These are phyloP conservation scores for Oryctes rhinoceros DNA, from an alignment of 1,140 invertebrate species.

Conservation along the genomic window DNA sequence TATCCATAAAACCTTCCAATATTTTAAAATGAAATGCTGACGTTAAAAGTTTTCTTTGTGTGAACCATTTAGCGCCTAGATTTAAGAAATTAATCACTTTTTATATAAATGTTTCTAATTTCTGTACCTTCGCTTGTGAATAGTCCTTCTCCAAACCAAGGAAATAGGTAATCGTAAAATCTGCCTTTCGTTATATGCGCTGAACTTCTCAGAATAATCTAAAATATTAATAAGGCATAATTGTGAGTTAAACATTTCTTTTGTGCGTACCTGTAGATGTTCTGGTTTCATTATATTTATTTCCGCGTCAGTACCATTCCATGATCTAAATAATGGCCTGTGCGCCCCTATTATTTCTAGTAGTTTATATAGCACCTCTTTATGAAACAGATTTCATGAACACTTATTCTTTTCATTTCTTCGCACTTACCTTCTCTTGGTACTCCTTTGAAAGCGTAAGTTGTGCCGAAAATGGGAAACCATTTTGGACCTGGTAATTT, in stretches of 20 bases:
- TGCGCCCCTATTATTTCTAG: conserved; percentile 18
- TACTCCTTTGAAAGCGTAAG: background rate
- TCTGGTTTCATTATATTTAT: conserved; percentile 54
- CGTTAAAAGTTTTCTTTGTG: conserved; percentile 81
- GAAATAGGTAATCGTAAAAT: conserved; percentile 66
- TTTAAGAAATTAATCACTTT: conserved; percentile 33
- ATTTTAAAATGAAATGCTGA: conserved; percentile 92
- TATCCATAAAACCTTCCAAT: conserved; percentile 81
- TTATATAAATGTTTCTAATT: background rate
- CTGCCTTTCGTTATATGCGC: conserved; percentile 67
- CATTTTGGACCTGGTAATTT: background rate
- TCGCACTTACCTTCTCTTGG: background rate
- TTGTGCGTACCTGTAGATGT: conserved; percentile 51
- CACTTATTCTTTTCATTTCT: background rate
- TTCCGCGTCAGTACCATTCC: conserved; percentile 49
- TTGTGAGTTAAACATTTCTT: too few relatives aligned
- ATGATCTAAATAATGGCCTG: conserved; percentile 52
- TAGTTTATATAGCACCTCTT: background rate
- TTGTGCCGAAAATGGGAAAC: conserved; percentile 22
- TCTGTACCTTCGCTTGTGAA: conserved; percentile 64
- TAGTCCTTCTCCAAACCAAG: conserved; percentile 64
- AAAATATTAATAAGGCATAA: background rate
- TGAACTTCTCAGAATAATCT: conserved; percentile 64
- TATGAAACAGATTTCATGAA: too few relatives aligned
- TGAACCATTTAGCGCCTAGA: conserved; percentile 74